phyloP scores from a whole-genome alignment of 2,888 invertebrate genomes.

The Clanis bilineata region DNA sequence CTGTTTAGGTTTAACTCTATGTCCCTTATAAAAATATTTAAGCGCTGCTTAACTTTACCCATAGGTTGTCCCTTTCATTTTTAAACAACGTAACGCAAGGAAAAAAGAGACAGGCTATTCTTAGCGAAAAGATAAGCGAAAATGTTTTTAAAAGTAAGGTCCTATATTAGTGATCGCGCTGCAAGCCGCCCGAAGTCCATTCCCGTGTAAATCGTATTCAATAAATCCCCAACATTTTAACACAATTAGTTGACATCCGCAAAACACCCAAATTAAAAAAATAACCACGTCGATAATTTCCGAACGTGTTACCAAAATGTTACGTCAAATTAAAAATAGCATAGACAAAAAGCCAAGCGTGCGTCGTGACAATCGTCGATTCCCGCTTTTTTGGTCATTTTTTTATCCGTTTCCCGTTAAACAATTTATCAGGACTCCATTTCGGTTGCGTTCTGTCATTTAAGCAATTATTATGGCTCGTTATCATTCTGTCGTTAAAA shows the following conservation, averaged over 20 bases:
- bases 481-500: constrained; percentile 67
- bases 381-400: constrained; percentile 49
- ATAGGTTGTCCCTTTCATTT: too few relatives aligned
- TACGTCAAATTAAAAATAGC: constrained; percentile 40
- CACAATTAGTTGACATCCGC: background rate
- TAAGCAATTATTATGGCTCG: constrained; percentile 66
- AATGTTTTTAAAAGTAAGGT: too few relatives aligned
- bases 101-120: too few relatives aligned
- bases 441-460: constrained; percentile 70
- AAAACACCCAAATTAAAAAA: background rate
- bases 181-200: too few relatives aligned
- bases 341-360: constrained; percentile 44
- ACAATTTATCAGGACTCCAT: constrained; percentile 57
- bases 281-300: constrained; percentile 7
- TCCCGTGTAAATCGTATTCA: too few relatives aligned
- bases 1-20: too few relatives aligned
- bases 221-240: too few relatives aligned
- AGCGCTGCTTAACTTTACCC: too few relatives aligned
- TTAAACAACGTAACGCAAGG: too few relatives aligned
- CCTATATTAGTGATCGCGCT: too few relatives aligned
- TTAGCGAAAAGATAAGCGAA: too few relatives aligned
- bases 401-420: constrained; percentile 44
- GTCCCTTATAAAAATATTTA: too few relatives aligned
- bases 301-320: constrained; percentile 23
- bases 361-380: constrained; percentile 54